phyloP scores from a whole-genome alignment of 2,888 invertebrate genomes.

The Apamea anceps region DNA sequence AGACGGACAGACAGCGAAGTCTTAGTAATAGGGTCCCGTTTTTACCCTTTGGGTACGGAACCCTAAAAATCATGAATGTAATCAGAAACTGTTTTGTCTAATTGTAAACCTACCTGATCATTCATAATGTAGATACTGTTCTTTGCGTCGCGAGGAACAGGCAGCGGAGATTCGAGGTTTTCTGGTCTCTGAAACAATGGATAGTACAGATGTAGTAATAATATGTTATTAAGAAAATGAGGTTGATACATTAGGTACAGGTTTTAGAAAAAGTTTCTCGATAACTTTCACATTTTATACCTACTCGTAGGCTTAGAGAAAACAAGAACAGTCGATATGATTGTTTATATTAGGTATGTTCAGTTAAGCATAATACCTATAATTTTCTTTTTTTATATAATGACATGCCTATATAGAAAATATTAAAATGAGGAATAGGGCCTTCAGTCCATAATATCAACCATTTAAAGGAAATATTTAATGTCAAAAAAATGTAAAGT shows the following conservation, averaged over 20 bases:
- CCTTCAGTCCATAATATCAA: neutral
- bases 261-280: slow-evolving; percentile 23
- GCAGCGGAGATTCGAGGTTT: slow-evolving; percentile 93
- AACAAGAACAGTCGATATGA: slow-evolving; percentile 14
- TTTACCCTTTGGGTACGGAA: too few relatives aligned
- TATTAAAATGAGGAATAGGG: neutral
- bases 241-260: slow-evolving; percentile 1
- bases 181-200: slow-evolving; percentile 93
- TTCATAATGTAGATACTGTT: slow-evolving; percentile 93
- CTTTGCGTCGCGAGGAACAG: slow-evolving; percentile 92
- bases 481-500: neutral
- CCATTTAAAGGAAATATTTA: neutral
- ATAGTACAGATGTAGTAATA: slow-evolving; percentile 51
- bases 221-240: slow-evolving; percentile 6
- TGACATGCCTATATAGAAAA: neutral
- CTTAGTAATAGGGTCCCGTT: too few relatives aligned
- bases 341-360: slow-evolving; percentile 12
- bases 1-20: too few relatives aligned
- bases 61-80: neutral
- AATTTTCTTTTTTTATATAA: neutral
- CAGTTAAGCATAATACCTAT: slow-evolving; percentile 2
- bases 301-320: slow-evolving; percentile 22
- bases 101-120: slow-evolving; percentile 91
- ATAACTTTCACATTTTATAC: slow-evolving; percentile 36
- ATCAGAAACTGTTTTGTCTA: neutral